Evolutionary conservation across 2,113 vertebrate species (phyloP), one percentile per base, ranked within the genome.

Genomic region (Oophaga pumilio): DNA sequence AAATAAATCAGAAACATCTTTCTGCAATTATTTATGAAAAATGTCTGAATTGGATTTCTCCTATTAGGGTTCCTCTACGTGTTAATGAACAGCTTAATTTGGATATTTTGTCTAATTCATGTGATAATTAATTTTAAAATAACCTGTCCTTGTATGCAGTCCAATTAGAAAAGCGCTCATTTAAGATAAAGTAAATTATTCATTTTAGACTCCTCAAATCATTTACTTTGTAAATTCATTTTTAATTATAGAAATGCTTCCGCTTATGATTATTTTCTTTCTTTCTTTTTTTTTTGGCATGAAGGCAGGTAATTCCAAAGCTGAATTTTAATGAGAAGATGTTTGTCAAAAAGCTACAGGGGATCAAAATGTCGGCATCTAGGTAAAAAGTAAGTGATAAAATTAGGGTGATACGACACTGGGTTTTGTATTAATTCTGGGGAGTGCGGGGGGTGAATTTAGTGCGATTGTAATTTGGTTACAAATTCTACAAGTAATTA

Each of bases 1-100:
- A 85, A 86, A 86, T 86, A 86, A 68, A n/a, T 6, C 64, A 57
- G 85, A 24, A 49, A 85, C 71, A 78, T 86, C 60, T 68, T 86
- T 53, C 17, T 56, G 52, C 60, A 86, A 86, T 86, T 86, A 86
- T 57, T 59, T 7, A 80, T 57, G 50, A 69, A 71, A 80, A 69
- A 86, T 80, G 50, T 18, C 26, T 20, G 52, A 59, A 86, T 33
- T 57, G 76, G 62, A 80, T 86, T 86, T 86, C 76, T 56, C 7
- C 85, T 80, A 80, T 71, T 86, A 80, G 50, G 49, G 50, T 26
- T 80, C 43, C 24, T 11, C 49, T 59, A 59, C n/a, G 26, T 86
- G 85, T 79, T 86, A 86, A 86, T 86, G 64, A 86, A 68, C 50
- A 57, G 62, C 76, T 80, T 86, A 79, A 86, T 80, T 86, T 86